Evolutionary conservation across 1,140 invertebrate genomes (phyloP).

Genomic region (Metopolophium dirhodum): DNA sequence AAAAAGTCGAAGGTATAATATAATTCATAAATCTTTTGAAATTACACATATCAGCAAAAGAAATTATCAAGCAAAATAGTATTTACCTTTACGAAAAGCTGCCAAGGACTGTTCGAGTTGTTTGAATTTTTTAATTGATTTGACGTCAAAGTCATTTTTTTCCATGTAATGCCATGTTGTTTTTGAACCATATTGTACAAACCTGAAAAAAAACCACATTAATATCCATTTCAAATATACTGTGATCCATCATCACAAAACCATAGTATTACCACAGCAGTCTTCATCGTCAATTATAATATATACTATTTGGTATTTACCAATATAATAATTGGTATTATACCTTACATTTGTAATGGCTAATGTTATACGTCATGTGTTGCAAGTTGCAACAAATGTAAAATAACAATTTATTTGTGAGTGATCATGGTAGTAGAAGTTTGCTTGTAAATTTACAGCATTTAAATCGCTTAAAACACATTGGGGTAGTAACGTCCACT

Average conservation of each 20-base stretch:
- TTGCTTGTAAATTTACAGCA: too few species aligned
- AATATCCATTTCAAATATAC: neutral
- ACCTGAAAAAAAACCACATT: conserved; percentile 52
- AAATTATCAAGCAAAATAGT: neutral
- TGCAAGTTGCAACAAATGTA: too few species aligned
- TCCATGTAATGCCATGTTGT: conserved; percentile 59
- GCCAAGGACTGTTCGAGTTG: conserved; percentile 58
- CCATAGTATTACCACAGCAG: too few species aligned
- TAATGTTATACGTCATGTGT: too few species aligned
- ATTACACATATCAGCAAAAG: neutral
- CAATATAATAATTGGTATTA: too few species aligned
- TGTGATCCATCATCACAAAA: neutral
- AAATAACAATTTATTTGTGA: too few species aligned
- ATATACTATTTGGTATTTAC: too few species aligned
- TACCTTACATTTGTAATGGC: too few species aligned
- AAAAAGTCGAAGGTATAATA: neutral
- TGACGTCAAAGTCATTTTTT: conserved; percentile 49
- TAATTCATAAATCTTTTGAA: neutral
- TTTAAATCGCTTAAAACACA: too few species aligned
- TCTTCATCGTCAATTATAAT: too few species aligned
- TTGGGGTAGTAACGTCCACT: too few species aligned
- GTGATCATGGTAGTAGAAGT: too few species aligned
- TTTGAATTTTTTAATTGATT: conserved; percentile 59
- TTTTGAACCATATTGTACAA: conserved; percentile 59
- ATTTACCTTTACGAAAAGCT: conserved; percentile 59